These are phyloP conservation scores for Uromys caudimaculatus DNA, from an alignment of 2,797 vertebrate genomes.

Conservation along the genomic window DNA sequence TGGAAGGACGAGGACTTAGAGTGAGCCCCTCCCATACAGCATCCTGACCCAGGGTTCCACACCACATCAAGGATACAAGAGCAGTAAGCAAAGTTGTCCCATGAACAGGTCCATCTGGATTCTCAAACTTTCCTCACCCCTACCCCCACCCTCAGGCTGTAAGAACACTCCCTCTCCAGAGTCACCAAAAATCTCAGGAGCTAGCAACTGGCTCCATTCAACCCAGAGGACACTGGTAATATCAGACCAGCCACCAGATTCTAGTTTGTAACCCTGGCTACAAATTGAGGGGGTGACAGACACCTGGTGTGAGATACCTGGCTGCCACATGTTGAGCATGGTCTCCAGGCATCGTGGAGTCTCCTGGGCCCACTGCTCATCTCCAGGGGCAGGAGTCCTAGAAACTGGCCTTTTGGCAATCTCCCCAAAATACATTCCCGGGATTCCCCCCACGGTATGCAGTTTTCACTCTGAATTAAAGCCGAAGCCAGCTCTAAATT, in stretches of 20 bases:
- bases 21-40: background rate
- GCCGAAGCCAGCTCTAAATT: constrained; percentile 76
- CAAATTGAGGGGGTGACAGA: too few relatives aligned
- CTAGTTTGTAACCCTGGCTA: fast-evolving
- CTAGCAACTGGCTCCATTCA: background rate
- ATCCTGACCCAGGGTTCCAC: fast-evolving
- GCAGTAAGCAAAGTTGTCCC: fast-evolving
- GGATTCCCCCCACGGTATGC: constrained; percentile 47
- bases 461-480: constrained; percentile 76
- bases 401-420: constrained; percentile 49
- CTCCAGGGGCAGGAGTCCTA: background rate
- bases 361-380: background rate
- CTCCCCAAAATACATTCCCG: background rate
- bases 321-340: fast-evolving
- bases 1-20: background rate
- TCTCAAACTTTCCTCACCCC: background rate
- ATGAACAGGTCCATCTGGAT: fast-evolving
- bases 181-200: background rate
- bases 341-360: background rate
- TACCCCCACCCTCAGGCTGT: too few relatives aligned
- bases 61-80: fast-evolving
- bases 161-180: background rate
- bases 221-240: background rate
- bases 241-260: background rate
- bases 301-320: background rate